Conservation (phyloP, 2,797 vertebrate species). For the Remorina albescens region DNA sequence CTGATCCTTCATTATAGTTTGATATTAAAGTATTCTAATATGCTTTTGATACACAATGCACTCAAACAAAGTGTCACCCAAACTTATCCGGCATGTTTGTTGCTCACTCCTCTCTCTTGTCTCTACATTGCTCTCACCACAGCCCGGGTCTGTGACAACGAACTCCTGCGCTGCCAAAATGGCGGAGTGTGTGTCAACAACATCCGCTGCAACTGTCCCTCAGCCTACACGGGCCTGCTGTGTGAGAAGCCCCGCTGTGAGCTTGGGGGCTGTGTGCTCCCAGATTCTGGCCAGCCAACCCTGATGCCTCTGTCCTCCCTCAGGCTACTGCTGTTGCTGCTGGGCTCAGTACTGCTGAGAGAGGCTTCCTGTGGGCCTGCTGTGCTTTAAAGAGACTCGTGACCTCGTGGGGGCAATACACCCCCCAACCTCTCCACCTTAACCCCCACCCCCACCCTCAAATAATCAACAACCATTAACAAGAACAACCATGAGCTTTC, state of each 20-base stretch:
- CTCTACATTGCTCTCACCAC: constrained; percentile 57
- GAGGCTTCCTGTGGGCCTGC: constrained; percentile 68
- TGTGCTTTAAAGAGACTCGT: constrained; percentile 80
- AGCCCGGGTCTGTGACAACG: constrained; percentile 97
- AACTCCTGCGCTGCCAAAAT: constrained; percentile 96
- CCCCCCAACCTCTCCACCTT: constrained; percentile 38
- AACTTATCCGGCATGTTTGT: constrained; percentile 1
- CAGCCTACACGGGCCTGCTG: constrained; percentile 89
- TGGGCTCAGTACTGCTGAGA: constrained; percentile 76
- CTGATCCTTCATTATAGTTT: no score
- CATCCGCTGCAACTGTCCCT: constrained; percentile 89
- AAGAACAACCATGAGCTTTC: constrained; percentile 75
- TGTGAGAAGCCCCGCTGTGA: constrained; percentile 94
- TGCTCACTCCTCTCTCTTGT: constrained; percentile 65
- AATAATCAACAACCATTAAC: constrained; percentile 70
- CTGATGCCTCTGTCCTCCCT: constrained; percentile 30
- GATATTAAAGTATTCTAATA: neutral
- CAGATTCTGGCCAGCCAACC: constrained; percentile 76
- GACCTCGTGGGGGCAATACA: constrained; percentile 57
- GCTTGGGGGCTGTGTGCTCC: constrained; percentile 85
- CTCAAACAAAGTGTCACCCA: constrained; percentile 52
- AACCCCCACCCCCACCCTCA: constrained; percentile 33
- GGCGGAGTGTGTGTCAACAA: constrained; percentile 94
- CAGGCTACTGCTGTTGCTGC: constrained; percentile 68
- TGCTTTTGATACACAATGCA: neutral